Percentiles rank a stretch among this genome's conserved stretches.
Conservation (phyloP, 2,888 invertebrate species). For the Cynaeus angustus region DNA sequence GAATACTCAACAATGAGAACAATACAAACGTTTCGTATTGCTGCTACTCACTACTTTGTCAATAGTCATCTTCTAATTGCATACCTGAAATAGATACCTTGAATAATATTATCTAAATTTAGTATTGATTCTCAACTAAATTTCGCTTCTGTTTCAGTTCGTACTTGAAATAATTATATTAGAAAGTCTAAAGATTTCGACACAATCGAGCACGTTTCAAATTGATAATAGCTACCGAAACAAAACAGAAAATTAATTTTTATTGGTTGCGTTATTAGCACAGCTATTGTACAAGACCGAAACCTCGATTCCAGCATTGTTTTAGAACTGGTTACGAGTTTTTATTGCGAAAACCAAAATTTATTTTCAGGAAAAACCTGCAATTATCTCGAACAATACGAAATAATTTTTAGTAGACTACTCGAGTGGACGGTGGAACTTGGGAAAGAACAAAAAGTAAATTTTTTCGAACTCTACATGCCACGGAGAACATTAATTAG, state of each 20-base stretch:
- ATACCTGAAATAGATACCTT: too few relatives aligned
- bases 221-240: conserved; percentile 12
- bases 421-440: not conserved
- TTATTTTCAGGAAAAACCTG: conserved; percentile 21
- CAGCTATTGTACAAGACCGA: conserved; percentile 18
- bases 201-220: not conserved
- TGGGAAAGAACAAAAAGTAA: not conserved
- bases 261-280: conserved; percentile 8
- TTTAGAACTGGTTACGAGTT: conserved; percentile 16
- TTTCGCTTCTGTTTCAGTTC: too few relatives aligned
- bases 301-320: conserved; percentile 21
- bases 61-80: too few relatives aligned
- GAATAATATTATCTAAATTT: too few relatives aligned
- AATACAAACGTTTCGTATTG: too few relatives aligned
- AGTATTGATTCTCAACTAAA: too few relatives aligned
- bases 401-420: conserved; percentile 14
- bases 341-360: conserved; percentile 17
- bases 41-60: too few relatives aligned
- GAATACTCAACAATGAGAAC: too few relatives aligned
- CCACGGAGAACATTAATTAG: conserved; percentile 4
- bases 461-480: not conserved
- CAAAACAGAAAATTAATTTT: conserved; percentile 5
- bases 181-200: too few relatives aligned
- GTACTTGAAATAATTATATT: too few relatives aligned
- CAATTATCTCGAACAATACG: conserved; percentile 24